Evolutionary conservation across 1,140 invertebrate species (phyloP).

Genomic region (Oreohelix idahoensis): DNA sequence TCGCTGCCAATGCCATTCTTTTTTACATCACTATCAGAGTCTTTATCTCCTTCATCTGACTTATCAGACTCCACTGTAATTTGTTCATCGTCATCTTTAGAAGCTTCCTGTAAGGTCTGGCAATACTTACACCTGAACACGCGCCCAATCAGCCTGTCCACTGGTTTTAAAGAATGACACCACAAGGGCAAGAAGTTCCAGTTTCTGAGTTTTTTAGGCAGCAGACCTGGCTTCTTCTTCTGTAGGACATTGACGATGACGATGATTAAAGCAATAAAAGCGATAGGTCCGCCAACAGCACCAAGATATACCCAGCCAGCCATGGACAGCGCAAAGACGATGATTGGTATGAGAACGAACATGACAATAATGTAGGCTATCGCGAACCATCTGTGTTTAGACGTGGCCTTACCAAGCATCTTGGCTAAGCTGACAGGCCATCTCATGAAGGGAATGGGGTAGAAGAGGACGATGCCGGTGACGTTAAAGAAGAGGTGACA

Average conservation of each 20-base stretch:
- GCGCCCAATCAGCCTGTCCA: too few relatives aligned
- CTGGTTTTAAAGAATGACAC: too few relatives aligned
- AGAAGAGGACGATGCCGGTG: conserved; percentile 76
- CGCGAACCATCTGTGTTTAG: conserved; percentile 77
- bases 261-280: conserved; percentile 52
- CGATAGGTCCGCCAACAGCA: conserved; percentile 53
- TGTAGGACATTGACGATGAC: conserved; percentile 63
- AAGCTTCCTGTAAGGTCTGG: too few relatives aligned
- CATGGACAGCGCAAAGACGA: conserved; percentile 74
- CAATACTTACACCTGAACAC: too few relatives aligned
- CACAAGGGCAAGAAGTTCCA: too few relatives aligned
- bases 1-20: too few relatives aligned
- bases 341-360: conserved; percentile 75
- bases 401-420: conserved; percentile 75
- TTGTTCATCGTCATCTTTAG: too few relatives aligned
- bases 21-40: too few relatives aligned
- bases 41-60: too few relatives aligned
- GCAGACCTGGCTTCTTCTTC: conserved; percentile 46
- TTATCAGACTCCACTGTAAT: too few relatives aligned
- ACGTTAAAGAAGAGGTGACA: conserved; percentile 73
- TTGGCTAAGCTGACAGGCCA: conserved; percentile 76
- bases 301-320: conserved; percentile 55
- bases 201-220: conserved; percentile 57
- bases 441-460: conserved; percentile 76
- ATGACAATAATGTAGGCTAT: conserved; percentile 76